phyloP scores from a whole-genome alignment of 2,113 vertebrate species.

The Aptenodytes forsteri region DNA sequence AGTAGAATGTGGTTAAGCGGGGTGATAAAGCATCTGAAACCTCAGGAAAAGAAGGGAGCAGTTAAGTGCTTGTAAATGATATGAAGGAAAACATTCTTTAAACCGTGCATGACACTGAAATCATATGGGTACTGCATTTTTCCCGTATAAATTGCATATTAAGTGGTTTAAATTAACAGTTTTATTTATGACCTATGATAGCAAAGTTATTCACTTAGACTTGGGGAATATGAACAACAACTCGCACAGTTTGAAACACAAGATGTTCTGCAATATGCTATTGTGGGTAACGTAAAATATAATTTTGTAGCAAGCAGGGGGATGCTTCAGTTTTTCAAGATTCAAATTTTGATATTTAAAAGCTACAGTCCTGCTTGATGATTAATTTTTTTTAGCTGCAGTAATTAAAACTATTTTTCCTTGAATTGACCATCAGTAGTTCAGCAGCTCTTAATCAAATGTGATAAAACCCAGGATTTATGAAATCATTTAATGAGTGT shows the following conservation, averaged over 20 bases:
- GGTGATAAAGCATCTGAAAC: conserved; percentile 68
- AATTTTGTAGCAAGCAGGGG: conserved; percentile 22
- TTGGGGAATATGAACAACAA: conserved; percentile 29
- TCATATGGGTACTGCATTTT: neutral
- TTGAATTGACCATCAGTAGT: conserved; percentile 60
- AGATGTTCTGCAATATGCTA: conserved; percentile 49
- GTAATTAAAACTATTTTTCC: conserved; percentile 67
- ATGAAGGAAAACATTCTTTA: conserved; percentile 21
- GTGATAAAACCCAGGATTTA: conserved; percentile 76
- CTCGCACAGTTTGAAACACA: conserved; percentile 51
- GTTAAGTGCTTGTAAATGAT: neutral
- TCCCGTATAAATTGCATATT: neutral
- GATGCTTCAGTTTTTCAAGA: conserved; percentile 33
- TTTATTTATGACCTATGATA: conserved; percentile 46
- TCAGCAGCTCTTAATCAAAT: conserved; percentile 74
- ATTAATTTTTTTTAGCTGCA: conserved; percentile 35
- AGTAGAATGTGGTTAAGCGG: conserved; percentile 60
- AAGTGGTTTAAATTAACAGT: conserved; percentile 48
- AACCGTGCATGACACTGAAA: neutral
- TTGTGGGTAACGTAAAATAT: conserved; percentile 39
- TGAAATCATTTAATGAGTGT: conserved; percentile 77
- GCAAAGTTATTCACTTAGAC: conserved; percentile 23
- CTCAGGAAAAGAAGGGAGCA: neutral
- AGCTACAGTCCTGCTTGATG: neutral
- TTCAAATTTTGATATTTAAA: conserved; percentile 51